phyloP scores from a whole-genome alignment of 2,113 vertebrate species.

The Petrocephalus microphthalmus region DNA sequence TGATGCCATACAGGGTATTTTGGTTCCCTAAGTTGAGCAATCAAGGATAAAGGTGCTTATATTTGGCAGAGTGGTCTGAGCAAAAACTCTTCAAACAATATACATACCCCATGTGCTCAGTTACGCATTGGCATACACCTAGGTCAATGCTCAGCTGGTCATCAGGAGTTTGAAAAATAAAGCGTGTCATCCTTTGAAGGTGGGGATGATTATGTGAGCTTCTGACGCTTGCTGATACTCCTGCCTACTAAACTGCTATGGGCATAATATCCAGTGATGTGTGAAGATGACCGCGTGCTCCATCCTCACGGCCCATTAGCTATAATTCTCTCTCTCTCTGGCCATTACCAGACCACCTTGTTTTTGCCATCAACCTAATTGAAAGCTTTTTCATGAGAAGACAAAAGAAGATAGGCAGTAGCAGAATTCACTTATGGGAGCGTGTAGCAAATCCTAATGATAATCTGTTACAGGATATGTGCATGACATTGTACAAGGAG shows the following conservation, averaged over 20 bases:
- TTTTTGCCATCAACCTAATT: background rate
- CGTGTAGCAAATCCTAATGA: background rate
- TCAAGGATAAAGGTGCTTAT: background rate
- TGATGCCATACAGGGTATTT: background rate
- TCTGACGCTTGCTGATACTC: background rate
- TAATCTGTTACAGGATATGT: background rate
- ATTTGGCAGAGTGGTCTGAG: background rate
- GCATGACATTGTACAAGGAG: background rate
- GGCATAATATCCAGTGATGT: conserved; percentile 23
- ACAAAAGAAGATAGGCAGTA: background rate
- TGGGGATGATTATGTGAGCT: background rate
- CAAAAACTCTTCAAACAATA: background rate
- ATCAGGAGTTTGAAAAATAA: background rate
- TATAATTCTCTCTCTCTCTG: conserved; percentile 38
- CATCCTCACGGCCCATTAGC: conserved; percentile 50
- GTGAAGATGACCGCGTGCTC: conserved; percentile 40
- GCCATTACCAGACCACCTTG: background rate
- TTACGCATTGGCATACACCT: background rate
- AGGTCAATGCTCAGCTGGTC: conserved; percentile 7
- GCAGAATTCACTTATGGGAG: background rate
- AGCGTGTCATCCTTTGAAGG: background rate
- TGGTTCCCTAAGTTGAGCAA: background rate
- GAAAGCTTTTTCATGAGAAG: conserved; percentile 9
- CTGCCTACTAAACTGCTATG: conserved; percentile 24
- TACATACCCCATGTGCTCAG: background rate